phyloP scores from a whole-genome alignment of 2,888 invertebrate species.

The Heliothis peltigera region DNA sequence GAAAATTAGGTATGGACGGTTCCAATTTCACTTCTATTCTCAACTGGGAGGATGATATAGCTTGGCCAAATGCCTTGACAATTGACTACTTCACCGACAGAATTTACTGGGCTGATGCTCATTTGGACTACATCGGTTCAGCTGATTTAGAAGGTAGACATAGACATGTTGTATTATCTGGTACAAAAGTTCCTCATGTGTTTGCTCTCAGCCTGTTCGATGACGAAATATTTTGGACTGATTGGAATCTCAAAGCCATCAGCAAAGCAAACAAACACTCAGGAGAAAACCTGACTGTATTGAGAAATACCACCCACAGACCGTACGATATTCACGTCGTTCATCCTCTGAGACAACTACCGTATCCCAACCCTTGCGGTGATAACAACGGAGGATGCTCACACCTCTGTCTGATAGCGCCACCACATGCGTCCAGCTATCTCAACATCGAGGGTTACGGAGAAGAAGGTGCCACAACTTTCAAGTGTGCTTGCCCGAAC shows the following conservation, averaged over 20 bases:
- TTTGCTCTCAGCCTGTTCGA: slow-evolving; percentile 98
- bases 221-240: slow-evolving; percentile 98
- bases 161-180: slow-evolving; percentile 94
- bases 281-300: slow-evolving; percentile 92
- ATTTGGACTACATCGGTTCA: slow-evolving; percentile 98
- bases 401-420: slow-evolving; percentile 97
- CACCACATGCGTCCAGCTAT: slow-evolving; percentile 94
- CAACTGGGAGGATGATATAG: slow-evolving; percentile 97
- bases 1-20: slow-evolving; percentile 99
- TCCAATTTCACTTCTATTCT: slow-evolving; percentile 96
- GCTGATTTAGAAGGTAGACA: slow-evolving; percentile 97
- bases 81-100: slow-evolving; percentile 98
- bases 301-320: slow-evolving; percentile 97
- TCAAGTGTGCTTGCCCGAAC: slow-evolving; percentile 98
- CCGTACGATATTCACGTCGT: slow-evolving; percentile 98
- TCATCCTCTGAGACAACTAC: slow-evolving; percentile 96
- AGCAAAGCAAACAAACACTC: slow-evolving; percentile 97
- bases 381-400: slow-evolving; percentile 98
- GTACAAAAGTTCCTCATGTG: slow-evolving; percentile 96
- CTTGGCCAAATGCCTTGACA: slow-evolving; percentile 99
- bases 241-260: slow-evolving; percentile 99
- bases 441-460: slow-evolving; percentile 94
- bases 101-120: slow-evolving; percentile 99
- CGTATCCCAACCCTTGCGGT: slow-evolving; percentile 97
- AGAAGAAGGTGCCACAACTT: slow-evolving; percentile 94